Conservation (phyloP, 1,140 invertebrate species). For the Drosophila asahinai region DNA sequence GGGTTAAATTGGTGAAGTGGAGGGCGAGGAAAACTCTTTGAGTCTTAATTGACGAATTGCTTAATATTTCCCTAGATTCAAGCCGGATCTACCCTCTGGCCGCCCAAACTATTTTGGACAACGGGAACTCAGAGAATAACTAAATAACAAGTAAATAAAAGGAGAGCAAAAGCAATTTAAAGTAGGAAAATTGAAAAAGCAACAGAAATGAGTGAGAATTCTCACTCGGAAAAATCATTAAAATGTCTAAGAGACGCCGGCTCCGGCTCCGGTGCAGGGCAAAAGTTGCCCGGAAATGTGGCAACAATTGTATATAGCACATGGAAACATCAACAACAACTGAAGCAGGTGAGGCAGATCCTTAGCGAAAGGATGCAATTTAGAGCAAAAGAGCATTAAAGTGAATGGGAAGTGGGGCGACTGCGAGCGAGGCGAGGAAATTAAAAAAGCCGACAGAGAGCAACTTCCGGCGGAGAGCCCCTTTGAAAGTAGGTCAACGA, state of each 20-base stretch:
- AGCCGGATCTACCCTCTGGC: conserved; percentile 21
- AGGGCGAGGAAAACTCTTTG: conserved; percentile 39
- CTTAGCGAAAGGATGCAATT: conserved; percentile 72
- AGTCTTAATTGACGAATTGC: conserved; percentile 76
- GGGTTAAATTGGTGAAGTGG: conserved; percentile 38
- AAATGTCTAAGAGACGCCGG: conserved; percentile 69
- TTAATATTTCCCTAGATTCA: conserved; percentile 36
- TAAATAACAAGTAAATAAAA: conserved; percentile 51
- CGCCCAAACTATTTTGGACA: conserved; percentile 55
- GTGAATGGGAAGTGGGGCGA: conserved; percentile 56
- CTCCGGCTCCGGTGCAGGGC: conserved; percentile 22
- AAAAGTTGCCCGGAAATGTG: conserved; percentile 70
- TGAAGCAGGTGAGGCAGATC: conserved; percentile 30
- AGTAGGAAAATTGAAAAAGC: conserved; percentile 57
- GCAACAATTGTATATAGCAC: conserved; percentile 70
- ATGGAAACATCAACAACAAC: conserved; percentile 51
- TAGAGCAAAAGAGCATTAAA: conserved; percentile 74
- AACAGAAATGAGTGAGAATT: conserved; percentile 40
- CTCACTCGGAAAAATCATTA: conserved; percentile 78
- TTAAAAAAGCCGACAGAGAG: conserved; percentile 65
- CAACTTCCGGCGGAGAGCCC: conserved; percentile 11
- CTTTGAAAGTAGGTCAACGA: conserved; percentile 63
- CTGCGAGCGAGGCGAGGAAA: conserved; percentile 53
- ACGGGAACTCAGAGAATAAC: conserved; percentile 31
- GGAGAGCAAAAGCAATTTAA: conserved; percentile 70